Conservation (phyloP, 2,888 invertebrate genomes). For the Tenthredo distinguenda region DNA sequence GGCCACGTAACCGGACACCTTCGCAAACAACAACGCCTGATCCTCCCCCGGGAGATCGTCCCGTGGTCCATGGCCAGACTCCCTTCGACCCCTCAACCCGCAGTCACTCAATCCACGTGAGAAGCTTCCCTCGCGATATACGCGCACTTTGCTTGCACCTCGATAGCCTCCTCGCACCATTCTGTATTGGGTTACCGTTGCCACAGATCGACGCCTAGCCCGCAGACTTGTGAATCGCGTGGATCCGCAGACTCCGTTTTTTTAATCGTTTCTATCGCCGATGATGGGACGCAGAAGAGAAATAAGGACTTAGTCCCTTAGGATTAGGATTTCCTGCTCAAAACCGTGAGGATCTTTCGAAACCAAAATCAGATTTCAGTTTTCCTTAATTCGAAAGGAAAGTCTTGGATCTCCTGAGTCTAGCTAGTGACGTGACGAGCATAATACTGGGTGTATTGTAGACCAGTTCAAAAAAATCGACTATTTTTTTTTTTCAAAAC, state of each 20-base stretch:
- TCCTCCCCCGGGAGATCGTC: constrained; percentile 35
- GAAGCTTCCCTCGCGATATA: constrained; percentile 64
- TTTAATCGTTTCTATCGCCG: neutral
- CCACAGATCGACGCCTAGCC: constrained; percentile 31
- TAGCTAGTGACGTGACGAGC: constrained; percentile 10
- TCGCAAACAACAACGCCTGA: constrained; percentile 12
- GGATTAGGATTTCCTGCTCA: too few relatives aligned
- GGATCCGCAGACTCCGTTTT: neutral
- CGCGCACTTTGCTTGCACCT: neutral
- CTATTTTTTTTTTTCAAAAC: too few relatives aligned
- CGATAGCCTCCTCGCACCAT: constrained; percentile 4
- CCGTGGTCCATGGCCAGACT: constrained; percentile 54
- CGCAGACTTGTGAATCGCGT: constrained; percentile 3
- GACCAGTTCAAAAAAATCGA: too few relatives aligned
- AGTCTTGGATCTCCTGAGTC: neutral
- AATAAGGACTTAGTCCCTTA: too few relatives aligned
- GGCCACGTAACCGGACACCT: constrained; percentile 1
- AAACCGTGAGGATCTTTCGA: neutral
- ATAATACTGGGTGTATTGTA: constrained; percentile 15
- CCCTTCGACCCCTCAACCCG: constrained; percentile 64
- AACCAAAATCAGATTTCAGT: neutral
- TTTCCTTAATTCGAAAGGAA: neutral
- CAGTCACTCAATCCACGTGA: constrained; percentile 77
- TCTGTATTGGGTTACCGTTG: constrained; percentile 45
- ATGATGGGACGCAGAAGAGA: too few relatives aligned